A percentile compares a stretch with the other conserved stretches of the same genome.
phyloP scores from a whole-genome alignment of 2,797 vertebrate genomes.

The Esox masquinongy region DNA sequence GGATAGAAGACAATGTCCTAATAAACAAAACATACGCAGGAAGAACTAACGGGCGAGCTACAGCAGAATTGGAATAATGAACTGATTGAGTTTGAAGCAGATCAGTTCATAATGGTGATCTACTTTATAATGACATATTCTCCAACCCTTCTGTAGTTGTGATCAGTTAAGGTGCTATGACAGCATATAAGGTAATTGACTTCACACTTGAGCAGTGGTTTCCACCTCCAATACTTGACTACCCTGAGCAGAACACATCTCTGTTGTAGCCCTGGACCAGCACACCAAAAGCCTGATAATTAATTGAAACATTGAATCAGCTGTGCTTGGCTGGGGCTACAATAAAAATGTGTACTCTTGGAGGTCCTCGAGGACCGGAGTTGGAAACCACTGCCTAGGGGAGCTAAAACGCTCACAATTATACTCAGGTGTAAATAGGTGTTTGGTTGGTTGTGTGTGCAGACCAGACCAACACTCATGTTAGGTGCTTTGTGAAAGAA shows the following conservation, averaged over 20 bases:
- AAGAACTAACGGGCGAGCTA: background rate
- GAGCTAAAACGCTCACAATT: background rate
- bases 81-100: background rate
- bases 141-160: background rate
- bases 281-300: too few relatives aligned
- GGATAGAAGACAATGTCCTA: background rate
- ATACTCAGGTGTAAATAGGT: background rate
- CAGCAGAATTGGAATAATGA: background rate
- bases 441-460: conserved; percentile 1
- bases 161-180: background rate
- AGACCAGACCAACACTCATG: background rate
- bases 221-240: too few relatives aligned
- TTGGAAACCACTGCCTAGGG: too few relatives aligned
- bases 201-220: background rate
- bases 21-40: background rate
- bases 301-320: too few relatives aligned
- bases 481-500: background rate
- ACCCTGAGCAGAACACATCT: too few relatives aligned
- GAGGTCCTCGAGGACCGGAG: too few relatives aligned
- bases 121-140: background rate
- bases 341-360: too few relatives aligned
- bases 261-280: too few relatives aligned
- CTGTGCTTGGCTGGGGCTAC: too few relatives aligned
- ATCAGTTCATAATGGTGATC: background rate
- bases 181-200: background rate